Evolutionary conservation across 2,888 invertebrate genomes (phyloP), one percentile per base, ranked within the genome.

Genomic region (Phalera bucephala): DNA sequence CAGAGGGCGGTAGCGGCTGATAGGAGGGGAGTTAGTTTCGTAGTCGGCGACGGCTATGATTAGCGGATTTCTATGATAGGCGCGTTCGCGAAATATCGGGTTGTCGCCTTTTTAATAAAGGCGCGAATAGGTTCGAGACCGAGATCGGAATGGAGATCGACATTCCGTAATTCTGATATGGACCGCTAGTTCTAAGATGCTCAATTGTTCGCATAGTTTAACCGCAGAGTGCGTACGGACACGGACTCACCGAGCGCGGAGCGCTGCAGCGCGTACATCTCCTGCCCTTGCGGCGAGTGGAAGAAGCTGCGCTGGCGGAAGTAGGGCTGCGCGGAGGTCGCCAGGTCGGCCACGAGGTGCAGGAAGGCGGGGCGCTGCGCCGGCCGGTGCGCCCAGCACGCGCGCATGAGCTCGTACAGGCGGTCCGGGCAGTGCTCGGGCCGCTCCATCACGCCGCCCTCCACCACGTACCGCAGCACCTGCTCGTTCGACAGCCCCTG

Each of bases 401-500:
- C 91, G 54, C 94, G 92, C 99, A 99, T 99, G 50, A 99, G 88
- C 52, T 94, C 92, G 83, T 96, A 97, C 76, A 99, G 90, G 60
- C 95, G 93, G 69, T 97, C 96, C 1, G 99, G 98, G 81, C 99
- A 99, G 79, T 97, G 96, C 79, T 97, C 97, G 0, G 99, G 99
- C 44, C 95, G 93, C 78, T 97, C 97, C 97, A 99, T 97, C 28
- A 97, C 95, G 36, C 96, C 95, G 33, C 97, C 97, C 62, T 96
- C 96, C 49, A 96, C 95, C 41, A 98, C 97, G 82, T 96, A 96
- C 9, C 95, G 92, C 50, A 98, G 81, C 36, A 96, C 98, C 90
- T 99, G 97, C 85, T 98, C 98, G 82, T 99, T 99, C 7, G 96
- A 94, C 51, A 96, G 87, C 6, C 96, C 96, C 92, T 95, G 87